phyloP scores from a whole-genome alignment of 2,797 vertebrate genomes.

The Hippocampus kuda region DNA sequence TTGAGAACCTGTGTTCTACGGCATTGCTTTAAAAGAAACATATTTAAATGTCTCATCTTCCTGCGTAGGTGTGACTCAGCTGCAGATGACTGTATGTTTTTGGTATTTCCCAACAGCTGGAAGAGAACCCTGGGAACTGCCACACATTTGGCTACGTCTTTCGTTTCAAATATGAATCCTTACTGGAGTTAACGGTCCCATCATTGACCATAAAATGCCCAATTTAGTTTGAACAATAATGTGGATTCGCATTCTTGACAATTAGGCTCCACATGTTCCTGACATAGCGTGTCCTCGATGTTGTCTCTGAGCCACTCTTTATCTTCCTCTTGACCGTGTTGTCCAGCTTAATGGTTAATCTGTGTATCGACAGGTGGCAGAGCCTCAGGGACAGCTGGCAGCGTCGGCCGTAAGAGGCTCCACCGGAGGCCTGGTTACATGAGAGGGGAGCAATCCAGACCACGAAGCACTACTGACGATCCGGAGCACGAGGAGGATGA shows the following conservation, averaged over 20 bases:
- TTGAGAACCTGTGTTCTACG: constrained; percentile 2
- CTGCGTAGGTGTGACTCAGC: constrained; percentile 25
- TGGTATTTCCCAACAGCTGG: constrained; percentile 64
- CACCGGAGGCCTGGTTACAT: constrained; percentile 72
- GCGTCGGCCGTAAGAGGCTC: constrained; percentile 57
- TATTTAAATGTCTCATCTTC: constrained; percentile 14
- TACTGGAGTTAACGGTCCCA: constrained; percentile 10
- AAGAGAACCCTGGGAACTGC: constrained; percentile 50
- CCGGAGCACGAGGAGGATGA: constrained; percentile 42
- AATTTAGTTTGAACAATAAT: constrained; percentile 2
- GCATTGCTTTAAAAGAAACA: constrained; percentile 5
- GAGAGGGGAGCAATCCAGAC: constrained; percentile 58
- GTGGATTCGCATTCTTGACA: background rate
- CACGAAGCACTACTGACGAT: constrained; percentile 28
- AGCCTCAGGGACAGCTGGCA: constrained; percentile 41
- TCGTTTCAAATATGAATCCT: constrained; percentile 19
- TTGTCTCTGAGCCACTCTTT: constrained; percentile 32
- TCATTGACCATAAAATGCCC: background rate
- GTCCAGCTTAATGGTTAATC: constrained; percentile 57
- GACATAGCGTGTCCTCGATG: constrained; percentile 1
- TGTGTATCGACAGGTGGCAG: constrained; percentile 62
- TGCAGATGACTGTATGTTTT: constrained; percentile 37
- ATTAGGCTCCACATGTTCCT: constrained; percentile 2
- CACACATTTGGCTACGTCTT: constrained; percentile 38
- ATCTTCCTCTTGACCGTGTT: constrained; percentile 31